Base-by-base conservation (phyloP, 1,140 invertebrate genomes). In the Sipha flava region DNA sequence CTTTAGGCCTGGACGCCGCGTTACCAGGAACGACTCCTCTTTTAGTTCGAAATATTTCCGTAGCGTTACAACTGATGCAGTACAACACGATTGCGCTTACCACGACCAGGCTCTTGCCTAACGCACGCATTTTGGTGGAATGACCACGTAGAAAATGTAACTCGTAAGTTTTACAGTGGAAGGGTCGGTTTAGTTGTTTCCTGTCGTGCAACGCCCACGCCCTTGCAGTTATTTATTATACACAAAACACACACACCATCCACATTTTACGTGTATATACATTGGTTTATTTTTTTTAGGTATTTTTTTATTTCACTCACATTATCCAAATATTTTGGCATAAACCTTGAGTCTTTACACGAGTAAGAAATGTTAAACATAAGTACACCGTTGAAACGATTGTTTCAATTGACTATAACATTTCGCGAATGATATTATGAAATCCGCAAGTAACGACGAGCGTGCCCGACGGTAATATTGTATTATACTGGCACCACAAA, bases 191-290 rank as follows among this genome's bases (percentile, higher is more conserved):
- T 40, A 2, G 70, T 54, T 43, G 66, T 77, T 77, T 59, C 52
- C 52, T 77, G 73, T 57, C 73, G 49, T 77, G 73, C 73, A 40
- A 59, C 73, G 47, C 31, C 34, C 73, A 57, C 73, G 73, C 72
- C 49, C 72, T 23, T 40, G 40, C 12, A 18, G 23, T 68, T 68
- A 45, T 68, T 68, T 68, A 66, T 66, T 40, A 40, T 40, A n/a
- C n/a, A n/a, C n/a, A n/a, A n/a, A n/a, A n/a, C n/a, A n/a, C n/a
- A n/a, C n/a, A n/a, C n/a, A n/a, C n/a, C n/a, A n/a, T n/a, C n/a
- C n/a, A n/a, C n/a, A n/a, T n/a, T n/a, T n/a, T n/a, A n/a, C n/a
- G n/a, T n/a, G n/a, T n/a, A n/a, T n/a, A n/a, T n/a, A n/a, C n/a
- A n/a, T n/a, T n/a, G n/a, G n/a, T n/a, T n/a, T n/a, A n/a, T n/a